phyloP scores from a whole-genome alignment of 2,113 vertebrate species.

The Cnemophilus loriae region DNA sequence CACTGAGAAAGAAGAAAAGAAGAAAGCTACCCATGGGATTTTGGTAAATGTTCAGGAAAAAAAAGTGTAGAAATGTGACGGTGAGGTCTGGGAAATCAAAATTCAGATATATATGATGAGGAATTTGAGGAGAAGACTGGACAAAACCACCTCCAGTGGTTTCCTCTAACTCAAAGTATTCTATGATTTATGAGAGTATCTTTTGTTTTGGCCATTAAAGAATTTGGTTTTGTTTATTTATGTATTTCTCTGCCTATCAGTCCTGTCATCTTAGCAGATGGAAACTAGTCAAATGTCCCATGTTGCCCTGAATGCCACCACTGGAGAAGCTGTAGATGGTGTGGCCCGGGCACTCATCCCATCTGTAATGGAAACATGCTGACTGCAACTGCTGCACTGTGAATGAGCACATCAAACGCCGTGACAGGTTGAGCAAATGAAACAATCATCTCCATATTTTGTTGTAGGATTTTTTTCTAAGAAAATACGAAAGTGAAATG shows the following conservation, averaged over 20 bases:
- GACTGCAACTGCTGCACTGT: neutral
- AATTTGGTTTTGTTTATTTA: neutral
- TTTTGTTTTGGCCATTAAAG: neutral
- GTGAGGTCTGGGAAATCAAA: neutral
- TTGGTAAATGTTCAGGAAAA: neutral
- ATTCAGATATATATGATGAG: neutral
- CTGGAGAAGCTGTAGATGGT: neutral
- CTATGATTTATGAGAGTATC: neutral
- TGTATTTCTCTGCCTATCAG: neutral
- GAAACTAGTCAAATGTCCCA: neutral
- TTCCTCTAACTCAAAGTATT: neutral
- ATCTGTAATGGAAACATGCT: neutral
- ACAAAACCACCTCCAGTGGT: neutral
- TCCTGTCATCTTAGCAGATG: neutral
- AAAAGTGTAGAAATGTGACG: neutral
- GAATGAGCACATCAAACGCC: neutral
- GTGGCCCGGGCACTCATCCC: accelerated
- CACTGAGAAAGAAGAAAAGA: neutral
- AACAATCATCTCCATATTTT: conserved; percentile 38
- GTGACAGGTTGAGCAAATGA: neutral
- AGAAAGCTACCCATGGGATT: neutral
- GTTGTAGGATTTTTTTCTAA: neutral
- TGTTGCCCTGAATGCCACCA: neutral
- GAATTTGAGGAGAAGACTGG: neutral
- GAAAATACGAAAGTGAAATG: conserved; percentile 25